Percentiles rank a stretch among this genome's conserved stretches.
These are phyloP conservation scores for Dendronephthya gigantea DNA, from an alignment of 64 coral and sea anemone species.

Conservation along the genomic window DNA sequence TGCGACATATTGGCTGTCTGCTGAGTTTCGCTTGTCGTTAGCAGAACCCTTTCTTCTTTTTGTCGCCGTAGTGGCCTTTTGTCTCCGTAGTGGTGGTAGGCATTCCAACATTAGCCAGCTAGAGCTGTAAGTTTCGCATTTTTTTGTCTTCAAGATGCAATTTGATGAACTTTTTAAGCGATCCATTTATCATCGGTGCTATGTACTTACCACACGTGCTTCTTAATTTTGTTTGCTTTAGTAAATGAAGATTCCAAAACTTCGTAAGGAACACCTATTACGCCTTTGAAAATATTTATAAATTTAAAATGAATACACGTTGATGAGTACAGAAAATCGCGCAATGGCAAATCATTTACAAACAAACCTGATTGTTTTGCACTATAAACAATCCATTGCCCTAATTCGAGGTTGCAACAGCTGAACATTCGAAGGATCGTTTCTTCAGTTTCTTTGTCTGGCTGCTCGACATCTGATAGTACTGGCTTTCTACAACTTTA, in stretches of 20 bases:
- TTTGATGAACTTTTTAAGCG: constrained; percentile 30
- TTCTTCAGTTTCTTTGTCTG: background rate
- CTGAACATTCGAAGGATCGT: background rate
- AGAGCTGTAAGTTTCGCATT: background rate
- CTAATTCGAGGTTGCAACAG: background rate
- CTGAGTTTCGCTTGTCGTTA: background rate
- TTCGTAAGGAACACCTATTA: too few species aligned
- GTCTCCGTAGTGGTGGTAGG: background rate
- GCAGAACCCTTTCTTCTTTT: background rate
- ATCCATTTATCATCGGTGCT: background rate
- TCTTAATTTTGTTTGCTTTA: background rate
- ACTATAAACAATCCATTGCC: background rate
- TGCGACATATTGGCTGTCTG: background rate
- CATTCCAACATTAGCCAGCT: background rate
- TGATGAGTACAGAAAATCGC: background rate
- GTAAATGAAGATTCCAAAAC: background rate
- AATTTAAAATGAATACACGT: background rate
- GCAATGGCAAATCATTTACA: too few species aligned
- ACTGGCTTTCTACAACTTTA: background rate
- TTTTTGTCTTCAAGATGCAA: constrained; percentile 26
- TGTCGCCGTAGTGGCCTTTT: background rate
- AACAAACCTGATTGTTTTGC: background rate
- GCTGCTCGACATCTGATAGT: background rate
- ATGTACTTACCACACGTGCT: background rate
- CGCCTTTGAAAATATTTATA: background rate